Evolutionary conservation across 2,888 invertebrate species (phyloP).

Genomic region (Scaptomyza reducta): DNA sequence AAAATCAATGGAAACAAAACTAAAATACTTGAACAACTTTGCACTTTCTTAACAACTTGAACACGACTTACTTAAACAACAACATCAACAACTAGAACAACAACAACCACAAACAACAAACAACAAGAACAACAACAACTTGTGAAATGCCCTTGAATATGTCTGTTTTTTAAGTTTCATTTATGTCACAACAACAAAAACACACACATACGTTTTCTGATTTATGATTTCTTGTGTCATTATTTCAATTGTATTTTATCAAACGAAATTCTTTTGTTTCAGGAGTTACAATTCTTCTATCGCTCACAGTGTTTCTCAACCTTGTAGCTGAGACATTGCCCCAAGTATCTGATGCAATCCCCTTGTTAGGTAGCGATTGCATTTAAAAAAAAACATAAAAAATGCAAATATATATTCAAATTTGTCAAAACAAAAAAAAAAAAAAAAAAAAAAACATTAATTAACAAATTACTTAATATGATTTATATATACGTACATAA

Average conservation of each 20-base stretch:
- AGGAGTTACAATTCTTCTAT: constrained; percentile 99
- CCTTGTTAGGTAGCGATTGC: constrained; percentile 96
- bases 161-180: constrained; percentile 57
- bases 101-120: constrained; percentile 13
- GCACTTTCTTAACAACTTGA: constrained; percentile 30
- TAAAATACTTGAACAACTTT: constrained; percentile 5
- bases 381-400: constrained; percentile 81
- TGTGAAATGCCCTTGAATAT: constrained; percentile 51
- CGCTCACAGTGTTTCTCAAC: constrained; percentile 99
- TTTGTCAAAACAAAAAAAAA: constrained; percentile 73
- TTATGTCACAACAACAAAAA: constrained; percentile 55
- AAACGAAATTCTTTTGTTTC: constrained; percentile 86
- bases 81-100: constrained; percentile 20
- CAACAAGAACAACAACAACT: constrained; percentile 31
- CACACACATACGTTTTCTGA: constrained; percentile 67
- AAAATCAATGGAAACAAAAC: background rate
- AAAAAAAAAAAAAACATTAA: constrained; percentile 61
- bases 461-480: constrained; percentile 79
- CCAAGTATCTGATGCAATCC: constrained; percentile 99
- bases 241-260: constrained; percentile 73
- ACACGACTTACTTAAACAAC: constrained; percentile 25
- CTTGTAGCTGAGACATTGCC: constrained; percentile 99
- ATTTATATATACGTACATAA: constrained; percentile 81
- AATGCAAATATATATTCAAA: constrained; percentile 83
- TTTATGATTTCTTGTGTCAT: constrained; percentile 66